Evolutionary conservation across 2,888 invertebrate genomes (phyloP).

Genomic region (Rhynchonema sp.): DNA sequence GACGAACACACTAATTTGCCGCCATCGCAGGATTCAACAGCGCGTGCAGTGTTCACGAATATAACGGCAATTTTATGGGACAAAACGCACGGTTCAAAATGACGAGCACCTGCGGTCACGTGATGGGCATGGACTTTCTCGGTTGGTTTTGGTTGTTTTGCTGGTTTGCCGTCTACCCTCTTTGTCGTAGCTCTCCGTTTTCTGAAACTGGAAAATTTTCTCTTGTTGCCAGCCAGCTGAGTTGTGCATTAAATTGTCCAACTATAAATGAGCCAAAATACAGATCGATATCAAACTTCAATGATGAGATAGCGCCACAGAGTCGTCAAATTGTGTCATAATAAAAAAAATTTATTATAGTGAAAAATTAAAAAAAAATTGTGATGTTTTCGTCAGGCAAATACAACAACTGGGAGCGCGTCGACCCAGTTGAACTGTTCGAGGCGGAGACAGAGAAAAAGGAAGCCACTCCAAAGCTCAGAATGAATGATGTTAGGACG

Average conservation of each 20-base stretch:
- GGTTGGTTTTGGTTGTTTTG: conserved; percentile 20
- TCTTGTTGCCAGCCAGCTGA: too few relatives aligned
- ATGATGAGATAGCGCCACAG: too few relatives aligned
- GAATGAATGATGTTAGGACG: conserved; percentile 65
- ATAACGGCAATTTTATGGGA: conserved; percentile 54
- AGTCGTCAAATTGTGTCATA: too few relatives aligned
- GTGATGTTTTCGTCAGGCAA: conserved; percentile 39
- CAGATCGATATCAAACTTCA: too few relatives aligned
- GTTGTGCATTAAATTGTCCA: too few relatives aligned
- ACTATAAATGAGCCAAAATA: too few relatives aligned
- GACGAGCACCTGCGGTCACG: conserved; percentile 98
- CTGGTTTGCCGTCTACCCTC: too few relatives aligned
- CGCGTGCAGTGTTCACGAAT: conserved; percentile 82
- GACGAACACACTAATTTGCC: too few relatives aligned
- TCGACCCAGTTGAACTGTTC: conserved; percentile 87
- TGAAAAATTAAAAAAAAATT: too few relatives aligned
- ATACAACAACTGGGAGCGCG: conserved; percentile 92
- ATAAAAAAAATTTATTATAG: too few relatives aligned
- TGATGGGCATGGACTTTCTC: conserved; percentile 78
- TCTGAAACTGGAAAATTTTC: too few relatives aligned
- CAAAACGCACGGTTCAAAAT: conserved; percentile 57
- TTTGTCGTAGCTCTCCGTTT: too few relatives aligned
- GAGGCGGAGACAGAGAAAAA: conserved; percentile 80
- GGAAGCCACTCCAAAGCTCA: conserved; percentile 75
- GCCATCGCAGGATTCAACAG: conserved; percentile 52